Evolutionary conservation across 2,797 vertebrate species (phyloP).

Genomic region (Anas bernieri): DNA sequence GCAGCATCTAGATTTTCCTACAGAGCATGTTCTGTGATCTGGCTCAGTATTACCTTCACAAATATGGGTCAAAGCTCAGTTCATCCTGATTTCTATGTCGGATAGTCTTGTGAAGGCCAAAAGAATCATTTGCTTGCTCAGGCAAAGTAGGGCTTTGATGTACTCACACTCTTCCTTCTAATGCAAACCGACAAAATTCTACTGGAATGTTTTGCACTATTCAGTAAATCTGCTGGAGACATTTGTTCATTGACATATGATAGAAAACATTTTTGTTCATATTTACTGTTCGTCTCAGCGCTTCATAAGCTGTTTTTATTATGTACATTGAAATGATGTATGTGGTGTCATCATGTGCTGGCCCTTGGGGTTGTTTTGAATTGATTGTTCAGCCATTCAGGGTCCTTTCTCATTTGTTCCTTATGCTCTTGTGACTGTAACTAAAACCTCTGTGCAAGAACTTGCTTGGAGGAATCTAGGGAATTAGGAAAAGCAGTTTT

Average conservation of each 20-base stretch:
- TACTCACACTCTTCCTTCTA: not conserved
- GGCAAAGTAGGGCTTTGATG: slow-evolving; percentile 31
- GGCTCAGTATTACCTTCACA: not conserved
- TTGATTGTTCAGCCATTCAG: not conserved
- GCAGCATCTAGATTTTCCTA: not conserved
- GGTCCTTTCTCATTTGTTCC: slow-evolving; percentile 16
- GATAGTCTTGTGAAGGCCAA: not conserved
- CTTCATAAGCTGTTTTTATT: not conserved
- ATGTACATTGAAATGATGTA: not conserved
- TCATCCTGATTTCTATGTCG: not conserved
- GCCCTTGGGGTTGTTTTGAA: not conserved
- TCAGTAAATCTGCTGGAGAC: not conserved
- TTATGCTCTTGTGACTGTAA: not conserved
- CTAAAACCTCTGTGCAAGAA: not conserved
- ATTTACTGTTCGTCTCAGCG: not conserved
- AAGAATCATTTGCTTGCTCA: not conserved
- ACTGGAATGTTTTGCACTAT: not conserved
- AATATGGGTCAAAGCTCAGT: not conserved
- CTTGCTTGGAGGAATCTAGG: not conserved
- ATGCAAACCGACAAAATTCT: slow-evolving; percentile 5
- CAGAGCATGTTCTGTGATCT: not conserved
- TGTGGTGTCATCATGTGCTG: not conserved
- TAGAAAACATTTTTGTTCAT: slow-evolving; percentile 1
- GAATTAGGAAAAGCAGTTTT: slow-evolving; percentile 30
- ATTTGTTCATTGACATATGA: not conserved